phyloP scores from a whole-genome alignment of 2,888 invertebrate genomes.

The Epicampocera succincta region DNA sequence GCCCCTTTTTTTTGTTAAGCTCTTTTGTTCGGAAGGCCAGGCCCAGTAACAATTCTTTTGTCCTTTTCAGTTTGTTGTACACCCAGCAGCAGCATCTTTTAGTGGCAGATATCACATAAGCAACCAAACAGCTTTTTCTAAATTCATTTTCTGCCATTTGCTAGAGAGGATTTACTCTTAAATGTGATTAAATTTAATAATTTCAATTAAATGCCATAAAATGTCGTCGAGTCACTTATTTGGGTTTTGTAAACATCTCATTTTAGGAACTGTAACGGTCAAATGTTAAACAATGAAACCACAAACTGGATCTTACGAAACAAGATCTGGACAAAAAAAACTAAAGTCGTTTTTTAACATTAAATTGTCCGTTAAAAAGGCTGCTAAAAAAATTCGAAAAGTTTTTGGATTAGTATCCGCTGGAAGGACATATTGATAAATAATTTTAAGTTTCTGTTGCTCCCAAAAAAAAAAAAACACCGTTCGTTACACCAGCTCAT shows the following conservation, averaged over 20 bases:
- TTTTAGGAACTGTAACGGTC: slow-evolving; percentile 47
- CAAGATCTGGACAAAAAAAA: no score
- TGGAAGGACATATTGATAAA: no score
- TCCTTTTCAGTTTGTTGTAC: background rate
- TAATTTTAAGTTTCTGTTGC: no score
- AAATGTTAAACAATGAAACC: slow-evolving; percentile 29
- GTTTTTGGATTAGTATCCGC: no score
- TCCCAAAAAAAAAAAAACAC: no score
- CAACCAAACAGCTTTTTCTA: no score
- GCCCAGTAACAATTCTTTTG: slow-evolving; percentile 17
- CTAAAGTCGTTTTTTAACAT: no score
- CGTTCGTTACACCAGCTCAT: no score
- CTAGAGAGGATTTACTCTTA: background rate
- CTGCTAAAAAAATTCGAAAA: no score
- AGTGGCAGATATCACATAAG: background rate
- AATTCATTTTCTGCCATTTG: background rate
- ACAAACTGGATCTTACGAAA: background rate
- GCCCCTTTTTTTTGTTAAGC: slow-evolving; percentile 25
- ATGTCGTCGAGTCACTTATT: slow-evolving; percentile 15
- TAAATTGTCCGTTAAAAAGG: no score
- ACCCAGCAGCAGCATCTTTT: slow-evolving; percentile 30
- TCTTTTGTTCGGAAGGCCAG: background rate
- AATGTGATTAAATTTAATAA: slow-evolving; percentile 35
- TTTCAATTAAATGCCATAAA: slow-evolving; percentile 37
- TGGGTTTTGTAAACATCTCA: slow-evolving; percentile 31